Percentiles rank a stretch among this genome's conserved stretches.
Evolutionary conservation across 2,888 invertebrate genomes (phyloP).

Genomic region (Tipula confusa): DNA sequence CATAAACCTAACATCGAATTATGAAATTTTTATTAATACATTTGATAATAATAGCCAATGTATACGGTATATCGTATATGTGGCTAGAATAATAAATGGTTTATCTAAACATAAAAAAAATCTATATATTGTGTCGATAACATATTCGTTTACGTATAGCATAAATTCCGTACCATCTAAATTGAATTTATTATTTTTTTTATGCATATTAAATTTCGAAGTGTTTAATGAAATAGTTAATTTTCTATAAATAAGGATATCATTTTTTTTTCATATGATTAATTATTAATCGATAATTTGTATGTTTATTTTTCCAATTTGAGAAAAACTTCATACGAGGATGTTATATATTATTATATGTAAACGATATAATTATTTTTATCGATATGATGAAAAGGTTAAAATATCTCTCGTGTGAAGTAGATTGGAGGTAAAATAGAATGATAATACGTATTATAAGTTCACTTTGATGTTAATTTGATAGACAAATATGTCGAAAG

Average conservation of each 20-base stretch:
- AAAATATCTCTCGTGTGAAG: not conserved
- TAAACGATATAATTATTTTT: not conserved
- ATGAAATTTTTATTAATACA: not conserved
- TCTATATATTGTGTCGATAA: not conserved
- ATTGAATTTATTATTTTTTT: not conserved
- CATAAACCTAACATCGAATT: not conserved
- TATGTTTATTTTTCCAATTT: not conserved
- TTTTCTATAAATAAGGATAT: not conserved
- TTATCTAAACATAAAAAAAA: too few relatives aligned
- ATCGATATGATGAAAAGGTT: constrained; percentile 1
- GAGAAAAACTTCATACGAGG: not conserved
- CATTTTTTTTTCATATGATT: not conserved
- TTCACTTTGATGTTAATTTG: not conserved
- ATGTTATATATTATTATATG: not conserved
- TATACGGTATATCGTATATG: not conserved
- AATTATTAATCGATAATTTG: not conserved
- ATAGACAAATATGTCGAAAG: not conserved
- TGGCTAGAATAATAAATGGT: not conserved
- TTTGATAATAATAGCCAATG: not conserved
- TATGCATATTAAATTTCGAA: constrained; percentile 3
- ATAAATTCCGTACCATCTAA: not conserved
- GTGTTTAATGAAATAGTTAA: constrained; percentile 25
- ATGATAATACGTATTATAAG: not conserved
- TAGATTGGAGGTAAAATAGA: not conserved
- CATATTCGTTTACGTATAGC: not conserved